A percentile compares a stretch with the other conserved stretches of the same genome.
Conservation (phyloP, 2,113 vertebrate genomes). For the Hydrochoerus hydrochaeris region DNA sequence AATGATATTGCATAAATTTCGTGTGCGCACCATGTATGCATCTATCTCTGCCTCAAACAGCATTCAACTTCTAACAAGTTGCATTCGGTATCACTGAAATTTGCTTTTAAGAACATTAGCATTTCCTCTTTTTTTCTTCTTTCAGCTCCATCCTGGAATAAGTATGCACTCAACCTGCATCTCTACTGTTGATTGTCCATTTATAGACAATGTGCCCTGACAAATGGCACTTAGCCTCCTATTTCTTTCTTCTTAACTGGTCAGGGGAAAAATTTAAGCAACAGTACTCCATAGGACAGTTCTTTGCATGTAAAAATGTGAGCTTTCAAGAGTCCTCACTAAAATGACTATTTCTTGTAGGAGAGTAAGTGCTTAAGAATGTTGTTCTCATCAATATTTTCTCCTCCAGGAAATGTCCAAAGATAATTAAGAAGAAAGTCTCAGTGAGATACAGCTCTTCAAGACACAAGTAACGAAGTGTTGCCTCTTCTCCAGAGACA, state of each 20-base stretch:
- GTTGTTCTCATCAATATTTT: neutral
- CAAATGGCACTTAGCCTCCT: neutral
- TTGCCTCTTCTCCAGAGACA: neutral
- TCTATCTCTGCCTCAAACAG: neutral
- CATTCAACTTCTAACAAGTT: neutral
- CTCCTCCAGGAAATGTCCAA: neutral
- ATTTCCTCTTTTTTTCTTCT: neutral
- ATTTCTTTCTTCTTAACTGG: neutral
- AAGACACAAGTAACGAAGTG: neutral
- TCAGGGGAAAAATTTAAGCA: neutral
- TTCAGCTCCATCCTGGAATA: neutral
- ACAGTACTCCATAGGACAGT: neutral
- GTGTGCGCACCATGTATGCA: accelerated
- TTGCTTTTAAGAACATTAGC: neutral
- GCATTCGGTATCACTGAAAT: neutral
- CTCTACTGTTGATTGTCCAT: neutral
- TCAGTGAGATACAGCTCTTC: neutral
- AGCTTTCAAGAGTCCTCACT: neutral
- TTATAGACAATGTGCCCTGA: neutral
- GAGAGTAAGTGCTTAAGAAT: neutral
- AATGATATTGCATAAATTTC: neutral
- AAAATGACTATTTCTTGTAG: neutral
- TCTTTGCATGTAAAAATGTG: neutral
- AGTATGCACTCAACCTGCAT: neutral
- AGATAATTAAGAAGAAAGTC: neutral